Base-by-base conservation (phyloP, 2,888 invertebrate species). In the Glyphotaelius pellucidus region DNA sequence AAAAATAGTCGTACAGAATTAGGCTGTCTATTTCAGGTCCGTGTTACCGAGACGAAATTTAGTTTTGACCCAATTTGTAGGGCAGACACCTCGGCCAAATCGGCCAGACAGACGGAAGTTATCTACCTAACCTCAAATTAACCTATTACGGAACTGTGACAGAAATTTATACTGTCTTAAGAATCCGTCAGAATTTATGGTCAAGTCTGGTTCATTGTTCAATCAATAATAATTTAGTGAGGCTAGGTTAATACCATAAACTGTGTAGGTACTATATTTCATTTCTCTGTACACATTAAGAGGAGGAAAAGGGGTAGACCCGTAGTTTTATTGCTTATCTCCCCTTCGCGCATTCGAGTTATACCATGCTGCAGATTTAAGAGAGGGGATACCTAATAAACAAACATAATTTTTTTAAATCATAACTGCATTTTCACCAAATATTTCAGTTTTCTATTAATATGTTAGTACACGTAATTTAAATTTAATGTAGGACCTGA, bases 1-100 rank as follows among this genome's bases (percentile, higher is more conserved):
- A 79, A 88, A 88, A 88, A 79, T 79, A 88, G 67, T 30, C 35
- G 11, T n/a, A 32, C 67, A 79, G 31, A 83, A 79, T 79, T 88
- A 35, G 30, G 35, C 85, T 1, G 11, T 88, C 79, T 88, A 88
- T 88, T 88, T 88, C 79, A 67, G 79, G 30, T 32, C 35, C 79
- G 32, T 5, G 35, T 83, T 83, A 35, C 32, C 19, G 19, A 83
- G 83, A 83, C 83, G 52, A 52, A 52, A 19, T 83, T 83, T 83
- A 83, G 19, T 42, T 85, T 67, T 89, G 88, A 89, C 80, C 88
- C 88, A 89, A n/a, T 67, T 67, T 67, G 25, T n/a, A n/a, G 67
- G 67, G 9, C 52, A 19, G 19, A 52, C 52, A 52, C 19, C 19
- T 52, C 52, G 19, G 52, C 25, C 67, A 67, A 67, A n/a, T 67